phyloP scores from a whole-genome alignment of 2,113 vertebrate species.

The Pseudorectes ferrugineus region DNA sequence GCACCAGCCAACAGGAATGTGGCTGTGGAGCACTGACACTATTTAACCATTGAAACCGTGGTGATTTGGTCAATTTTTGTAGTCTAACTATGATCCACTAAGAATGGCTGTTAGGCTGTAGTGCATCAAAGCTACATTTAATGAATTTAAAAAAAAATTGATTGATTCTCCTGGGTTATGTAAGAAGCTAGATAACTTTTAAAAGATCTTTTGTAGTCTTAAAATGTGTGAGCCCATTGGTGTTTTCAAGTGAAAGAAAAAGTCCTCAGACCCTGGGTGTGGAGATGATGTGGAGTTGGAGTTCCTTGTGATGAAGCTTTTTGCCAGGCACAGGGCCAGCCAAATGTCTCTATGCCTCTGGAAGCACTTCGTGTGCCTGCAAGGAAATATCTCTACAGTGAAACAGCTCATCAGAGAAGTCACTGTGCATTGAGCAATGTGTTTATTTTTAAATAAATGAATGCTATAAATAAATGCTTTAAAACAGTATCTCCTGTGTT shows the following conservation, averaged over 20 bases:
- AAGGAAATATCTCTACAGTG: not conserved
- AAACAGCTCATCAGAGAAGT: not conserved
- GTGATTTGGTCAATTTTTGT: not conserved
- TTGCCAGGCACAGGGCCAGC: not conserved
- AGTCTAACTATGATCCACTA: not conserved
- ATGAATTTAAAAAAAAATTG: not conserved
- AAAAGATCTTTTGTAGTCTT: not conserved
- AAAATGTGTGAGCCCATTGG: not conserved
- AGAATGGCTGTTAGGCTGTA: not conserved
- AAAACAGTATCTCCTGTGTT: not conserved
- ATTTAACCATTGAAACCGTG: not conserved
- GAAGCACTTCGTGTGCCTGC: accelerated
- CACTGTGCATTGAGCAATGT: not conserved
- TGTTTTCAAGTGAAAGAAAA: not conserved
- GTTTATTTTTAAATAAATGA: not conserved
- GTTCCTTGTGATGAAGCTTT: not conserved
- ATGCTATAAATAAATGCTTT: not conserved
- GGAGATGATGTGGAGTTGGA: not conserved
- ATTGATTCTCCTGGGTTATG: not conserved
- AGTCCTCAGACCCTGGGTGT: not conserved
- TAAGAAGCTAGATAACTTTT: not conserved
- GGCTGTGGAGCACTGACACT: not conserved
- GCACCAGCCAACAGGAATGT: not conserved
- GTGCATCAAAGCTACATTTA: not conserved
- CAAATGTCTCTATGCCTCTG: not conserved